Percentiles rank a stretch among this genome's conserved stretches.
These are phyloP conservation scores for Gymnobelideus leadbeateri DNA, from an alignment of 2,113 vertebrate genomes.

Conservation along the genomic window DNA sequence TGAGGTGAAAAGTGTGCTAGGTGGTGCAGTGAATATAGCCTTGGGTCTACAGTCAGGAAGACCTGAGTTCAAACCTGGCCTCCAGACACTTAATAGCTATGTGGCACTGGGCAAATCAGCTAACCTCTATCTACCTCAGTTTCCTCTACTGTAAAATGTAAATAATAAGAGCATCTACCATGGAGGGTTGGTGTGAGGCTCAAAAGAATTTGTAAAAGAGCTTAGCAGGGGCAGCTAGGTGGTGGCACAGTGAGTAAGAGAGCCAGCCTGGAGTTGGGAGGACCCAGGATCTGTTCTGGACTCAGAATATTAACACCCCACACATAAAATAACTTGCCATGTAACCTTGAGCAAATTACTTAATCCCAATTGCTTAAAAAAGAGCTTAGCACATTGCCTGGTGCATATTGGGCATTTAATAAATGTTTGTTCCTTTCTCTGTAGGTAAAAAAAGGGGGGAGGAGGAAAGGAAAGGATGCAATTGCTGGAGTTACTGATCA, in stretches of 20 bases:
- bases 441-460: not conserved
- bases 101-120: not conserved
- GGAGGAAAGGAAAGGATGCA: not conserved
- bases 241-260: no score
- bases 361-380: no score
- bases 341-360: no score
- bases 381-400: not conserved
- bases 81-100: not conserved
- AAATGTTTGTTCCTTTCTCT: not conserved
- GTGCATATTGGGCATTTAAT: no score
- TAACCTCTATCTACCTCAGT: not conserved
- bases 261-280: no score
- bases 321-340: no score
- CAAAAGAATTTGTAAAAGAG: not conserved
- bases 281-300: no score
- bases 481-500: not conserved
- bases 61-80: slow-evolving; percentile 11
- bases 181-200: not conserved
- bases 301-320: no score
- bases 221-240: no score
- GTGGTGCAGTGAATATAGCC: not conserved
- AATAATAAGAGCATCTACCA: not conserved
- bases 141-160: not conserved
- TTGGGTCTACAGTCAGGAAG: not conserved
- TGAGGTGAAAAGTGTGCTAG: not conserved